phyloP scores from a whole-genome alignment of 2,888 invertebrate species.

The Ypsolopha sequella region DNA sequence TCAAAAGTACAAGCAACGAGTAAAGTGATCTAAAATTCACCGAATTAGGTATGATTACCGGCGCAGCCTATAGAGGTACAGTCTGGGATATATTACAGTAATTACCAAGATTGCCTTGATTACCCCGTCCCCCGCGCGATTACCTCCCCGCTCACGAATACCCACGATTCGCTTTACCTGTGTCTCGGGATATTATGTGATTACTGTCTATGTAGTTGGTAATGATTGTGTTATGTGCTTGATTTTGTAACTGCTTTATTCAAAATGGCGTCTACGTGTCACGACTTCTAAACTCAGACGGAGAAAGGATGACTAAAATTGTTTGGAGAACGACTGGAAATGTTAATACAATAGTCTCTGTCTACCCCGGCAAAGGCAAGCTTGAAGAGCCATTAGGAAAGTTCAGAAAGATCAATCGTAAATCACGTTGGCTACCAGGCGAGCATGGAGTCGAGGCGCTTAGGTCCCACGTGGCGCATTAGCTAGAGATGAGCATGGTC shows the following conservation, averaged over 20 bases:
- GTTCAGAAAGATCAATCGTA: conserved; percentile 19
- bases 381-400: neutral
- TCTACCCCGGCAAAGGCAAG: neutral
- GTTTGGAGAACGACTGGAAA: no score
- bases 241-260: neutral
- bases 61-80: neutral
- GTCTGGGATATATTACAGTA: conserved; percentile 20
- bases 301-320: no score
- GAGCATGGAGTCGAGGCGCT: conserved; percentile 19
- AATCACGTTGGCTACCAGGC: conserved; percentile 27
- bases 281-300: no score
- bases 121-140: conserved; percentile 8
- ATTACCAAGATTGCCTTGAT: conserved; percentile 25
- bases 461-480: conserved; percentile 7
- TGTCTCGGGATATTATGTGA: no score
- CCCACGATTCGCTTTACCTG: no score
- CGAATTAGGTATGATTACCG: no score
- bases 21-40: no score
- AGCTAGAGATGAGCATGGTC: conserved; percentile 52
- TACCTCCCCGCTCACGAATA: no score
- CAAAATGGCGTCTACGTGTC: neutral
- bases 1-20: no score
- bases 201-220: no score
- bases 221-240: neutral
- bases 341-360: no score